Evolutionary conservation across 1,140 invertebrate species (phyloP).

Genomic region (Patella vulgata): DNA sequence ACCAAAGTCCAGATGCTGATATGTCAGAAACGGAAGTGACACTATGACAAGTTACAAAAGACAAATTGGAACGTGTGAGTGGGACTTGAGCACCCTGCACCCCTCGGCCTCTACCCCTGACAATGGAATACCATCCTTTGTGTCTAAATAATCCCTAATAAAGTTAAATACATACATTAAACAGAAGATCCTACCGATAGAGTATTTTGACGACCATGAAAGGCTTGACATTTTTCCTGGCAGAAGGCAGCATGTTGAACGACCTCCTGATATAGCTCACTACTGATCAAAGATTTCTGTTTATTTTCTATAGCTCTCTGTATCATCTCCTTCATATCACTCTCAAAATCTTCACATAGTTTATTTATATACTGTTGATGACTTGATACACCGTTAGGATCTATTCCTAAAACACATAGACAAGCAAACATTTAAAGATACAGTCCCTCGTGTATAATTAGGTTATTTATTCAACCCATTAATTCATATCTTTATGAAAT

Average conservation of each 20-base stretch:
- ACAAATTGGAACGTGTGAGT: too few species aligned
- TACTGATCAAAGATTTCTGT: slow-evolving; percentile 13
- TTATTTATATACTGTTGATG: slow-evolving; percentile 46
- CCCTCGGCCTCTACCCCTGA: too few species aligned
- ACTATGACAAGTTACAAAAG: too few species aligned
- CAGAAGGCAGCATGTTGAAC: slow-evolving; percentile 49
- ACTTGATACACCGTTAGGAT: slow-evolving; percentile 27
- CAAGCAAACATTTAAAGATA: slow-evolving; percentile 6
- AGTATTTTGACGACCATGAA: slow-evolving; percentile 41
- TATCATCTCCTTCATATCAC: slow-evolving; percentile 34
- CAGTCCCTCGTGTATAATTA: slow-evolving; percentile 22
- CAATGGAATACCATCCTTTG: too few species aligned
- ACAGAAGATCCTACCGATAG: slow-evolving; percentile 32
- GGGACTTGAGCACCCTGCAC: too few species aligned
- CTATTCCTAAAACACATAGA: slow-evolving; percentile 39
- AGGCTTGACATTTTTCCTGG: slow-evolving; percentile 43
- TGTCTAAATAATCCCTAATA: too few species aligned
- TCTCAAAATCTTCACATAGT: slow-evolving; percentile 43
- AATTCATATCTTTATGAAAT: too few species aligned
- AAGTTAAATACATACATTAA: too few species aligned
- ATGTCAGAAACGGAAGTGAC: too few species aligned
- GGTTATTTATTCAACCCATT: slow-evolving; percentile 29
- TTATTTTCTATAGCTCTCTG: slow-evolving; percentile 24
- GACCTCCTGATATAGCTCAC: slow-evolving; percentile 37
- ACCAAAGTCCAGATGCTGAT: too few species aligned